phyloP scores from a whole-genome alignment of 2,888 invertebrate genomes.

The Serripes groenlandicus region DNA sequence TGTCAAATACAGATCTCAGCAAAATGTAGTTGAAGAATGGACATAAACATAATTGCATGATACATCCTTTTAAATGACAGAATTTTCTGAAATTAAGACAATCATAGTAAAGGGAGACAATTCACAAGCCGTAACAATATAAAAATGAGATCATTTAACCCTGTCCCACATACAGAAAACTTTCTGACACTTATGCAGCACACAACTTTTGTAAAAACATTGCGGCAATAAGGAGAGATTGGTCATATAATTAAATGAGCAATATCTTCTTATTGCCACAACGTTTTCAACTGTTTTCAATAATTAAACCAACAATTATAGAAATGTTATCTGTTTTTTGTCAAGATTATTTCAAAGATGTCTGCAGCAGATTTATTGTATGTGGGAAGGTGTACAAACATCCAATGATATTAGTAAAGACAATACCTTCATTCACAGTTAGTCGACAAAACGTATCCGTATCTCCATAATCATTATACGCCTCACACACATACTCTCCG shows the following conservation, averaged over 20 bases:
- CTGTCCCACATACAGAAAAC: not conserved
- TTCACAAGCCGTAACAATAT: not conserved
- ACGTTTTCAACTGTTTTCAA: not conserved
- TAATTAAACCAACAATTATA: too few relatives aligned
- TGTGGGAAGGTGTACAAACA: too few relatives aligned
- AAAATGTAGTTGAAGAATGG: too few relatives aligned
- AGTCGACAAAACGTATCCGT: constrained; percentile 82
- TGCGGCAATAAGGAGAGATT: not conserved
- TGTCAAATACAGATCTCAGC: too few relatives aligned
- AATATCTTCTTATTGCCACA: not conserved
- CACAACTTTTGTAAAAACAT: not conserved
- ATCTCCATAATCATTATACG: constrained; percentile 83
- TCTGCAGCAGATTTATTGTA: too few relatives aligned
- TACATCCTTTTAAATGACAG: not conserved
- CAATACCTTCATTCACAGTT: constrained; percentile 65
- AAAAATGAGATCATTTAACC: not conserved
- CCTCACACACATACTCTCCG: constrained; percentile 83
- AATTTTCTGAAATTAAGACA: too few relatives aligned
- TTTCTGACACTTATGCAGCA: not conserved
- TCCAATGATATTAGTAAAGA: too few relatives aligned
- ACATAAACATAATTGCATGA: not conserved
- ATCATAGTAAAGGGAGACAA: too few relatives aligned
- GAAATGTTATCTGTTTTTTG: too few relatives aligned
- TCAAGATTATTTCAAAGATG: too few relatives aligned
- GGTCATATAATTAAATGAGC: not conserved